Conservation (phyloP, 53 echinoderm and acorn worm genomes). For the Stichopus horrens region DNA sequence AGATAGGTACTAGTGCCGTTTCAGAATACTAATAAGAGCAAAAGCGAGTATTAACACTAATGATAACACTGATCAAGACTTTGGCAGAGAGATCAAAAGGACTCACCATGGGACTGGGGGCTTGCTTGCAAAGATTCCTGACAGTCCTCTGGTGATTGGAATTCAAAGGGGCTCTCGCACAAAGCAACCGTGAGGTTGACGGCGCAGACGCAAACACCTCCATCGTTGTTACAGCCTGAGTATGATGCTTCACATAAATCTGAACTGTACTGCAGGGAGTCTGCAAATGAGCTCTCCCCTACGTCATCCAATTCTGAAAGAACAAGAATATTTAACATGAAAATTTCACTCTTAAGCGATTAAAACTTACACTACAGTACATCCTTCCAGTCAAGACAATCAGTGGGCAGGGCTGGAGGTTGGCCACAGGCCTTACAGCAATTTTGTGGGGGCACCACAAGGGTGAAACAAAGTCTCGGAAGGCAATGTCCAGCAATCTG, state of each 20-base stretch:
- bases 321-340: background rate
- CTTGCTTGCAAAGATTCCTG: conserved; percentile 30
- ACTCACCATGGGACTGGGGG: background rate
- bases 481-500: too few relatives aligned
- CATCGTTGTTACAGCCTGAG: conserved; percentile 69
- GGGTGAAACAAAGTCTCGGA: too few relatives aligned
- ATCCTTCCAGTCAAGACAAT: too few relatives aligned
- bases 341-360: too few relatives aligned
- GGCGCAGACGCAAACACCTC: conserved; percentile 64
- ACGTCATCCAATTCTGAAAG: background rate
- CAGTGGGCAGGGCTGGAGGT: too few relatives aligned
- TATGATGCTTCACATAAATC: conserved; percentile 54
- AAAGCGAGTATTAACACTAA: too few relatives aligned
- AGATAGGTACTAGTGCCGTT: too few relatives aligned
- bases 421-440: too few relatives aligned
- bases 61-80: too few relatives aligned
- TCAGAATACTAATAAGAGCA: too few relatives aligned
- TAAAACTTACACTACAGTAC: too few relatives aligned
- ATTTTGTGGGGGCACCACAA: too few relatives aligned
- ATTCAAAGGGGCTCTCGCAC: conserved; percentile 79
- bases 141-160: conserved; percentile 57
- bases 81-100: background rate
- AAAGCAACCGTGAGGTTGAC: conserved; percentile 47
- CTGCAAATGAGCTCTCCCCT: background rate
- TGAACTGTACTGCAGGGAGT: conserved; percentile 22